Evolutionary conservation across 2,888 invertebrate genomes (phyloP).

Genomic region (Pheosia tremula): DNA sequence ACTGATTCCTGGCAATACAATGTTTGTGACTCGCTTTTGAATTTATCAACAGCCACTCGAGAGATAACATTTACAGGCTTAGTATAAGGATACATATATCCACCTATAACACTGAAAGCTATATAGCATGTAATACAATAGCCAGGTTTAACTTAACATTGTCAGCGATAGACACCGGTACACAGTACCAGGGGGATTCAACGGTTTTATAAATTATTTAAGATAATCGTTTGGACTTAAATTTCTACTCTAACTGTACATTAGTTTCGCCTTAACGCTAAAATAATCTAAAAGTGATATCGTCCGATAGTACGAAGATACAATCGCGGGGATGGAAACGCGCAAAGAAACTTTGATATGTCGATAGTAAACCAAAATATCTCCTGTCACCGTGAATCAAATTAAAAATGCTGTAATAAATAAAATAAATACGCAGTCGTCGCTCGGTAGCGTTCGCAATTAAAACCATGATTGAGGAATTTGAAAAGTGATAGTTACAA

Average conservation of each 20-base stretch:
- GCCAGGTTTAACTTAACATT: conserved; percentile 74
- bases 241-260: conserved; percentile 85
- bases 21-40: conserved; percentile 73
- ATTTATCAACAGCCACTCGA: conserved; percentile 59
- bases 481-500: conserved; percentile 60
- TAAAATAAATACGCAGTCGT: conserved; percentile 68
- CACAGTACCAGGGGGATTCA: conserved; percentile 73
- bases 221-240: conserved; percentile 83
- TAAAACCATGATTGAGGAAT: conserved; percentile 64
- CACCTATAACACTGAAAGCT: conserved; percentile 78
- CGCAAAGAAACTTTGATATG: conserved; percentile 78
- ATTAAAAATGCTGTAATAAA: conserved; percentile 65
- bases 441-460: conserved; percentile 69
- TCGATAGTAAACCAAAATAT: conserved; percentile 61
- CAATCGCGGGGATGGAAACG: conserved; percentile 65
- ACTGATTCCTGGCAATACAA: conserved; percentile 87
- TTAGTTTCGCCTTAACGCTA: conserved; percentile 85
- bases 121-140: conserved; percentile 64
- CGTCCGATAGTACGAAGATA: conserved; percentile 70
- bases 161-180: conserved; percentile 67
- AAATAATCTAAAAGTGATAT: conserved; percentile 84
- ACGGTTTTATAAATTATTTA: conserved; percentile 73
- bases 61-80: conserved; percentile 55
- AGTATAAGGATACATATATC: conserved; percentile 67
- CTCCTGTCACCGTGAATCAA: conserved; percentile 69